Conservation (phyloP, 2,888 invertebrate species). For the Elegia similella region DNA sequence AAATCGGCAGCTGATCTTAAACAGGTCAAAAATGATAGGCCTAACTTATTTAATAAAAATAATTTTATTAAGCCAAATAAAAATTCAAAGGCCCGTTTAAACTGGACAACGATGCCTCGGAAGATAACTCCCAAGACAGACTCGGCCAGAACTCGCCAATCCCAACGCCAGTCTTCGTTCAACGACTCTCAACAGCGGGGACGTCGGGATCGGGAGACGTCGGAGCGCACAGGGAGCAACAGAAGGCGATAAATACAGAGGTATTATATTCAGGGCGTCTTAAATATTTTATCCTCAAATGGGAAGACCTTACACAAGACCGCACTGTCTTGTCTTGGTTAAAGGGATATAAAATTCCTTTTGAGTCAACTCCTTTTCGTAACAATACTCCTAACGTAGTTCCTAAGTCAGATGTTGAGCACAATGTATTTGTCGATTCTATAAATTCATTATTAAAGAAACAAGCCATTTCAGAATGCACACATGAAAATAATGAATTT, state of each 20-base stretch:
- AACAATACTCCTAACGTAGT: not conserved
- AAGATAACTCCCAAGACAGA: not conserved
- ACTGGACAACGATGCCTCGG: slow-evolving; percentile 5
- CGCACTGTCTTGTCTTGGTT: not conserved
- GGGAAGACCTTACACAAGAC: not conserved
- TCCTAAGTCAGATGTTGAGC: not conserved
- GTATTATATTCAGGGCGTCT: slow-evolving; percentile 1
- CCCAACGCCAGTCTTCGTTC: not conserved
- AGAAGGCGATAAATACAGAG: not conserved
- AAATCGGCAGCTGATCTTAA: slow-evolving; percentile 1
- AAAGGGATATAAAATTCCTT: not conserved
- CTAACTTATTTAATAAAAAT: not conserved
- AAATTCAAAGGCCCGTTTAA: not conserved
- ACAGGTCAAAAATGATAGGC: not conserved
- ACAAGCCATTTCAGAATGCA: not conserved
- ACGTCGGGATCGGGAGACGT: not conserved
- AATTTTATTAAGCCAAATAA: not conserved
- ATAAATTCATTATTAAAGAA: not conserved
- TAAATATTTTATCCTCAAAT: not conserved
- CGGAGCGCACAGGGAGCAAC: not conserved
- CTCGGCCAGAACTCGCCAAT: not conserved
- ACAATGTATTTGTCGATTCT: not conserved
- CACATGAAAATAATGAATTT: not conserved
- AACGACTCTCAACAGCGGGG: slow-evolving; percentile 8
- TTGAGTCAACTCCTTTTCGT: not conserved